Evolutionary conservation across 1,140 invertebrate genomes (phyloP), one percentile per base, ranked within the genome.

Genomic region (Drosophila gunungcola): DNA sequence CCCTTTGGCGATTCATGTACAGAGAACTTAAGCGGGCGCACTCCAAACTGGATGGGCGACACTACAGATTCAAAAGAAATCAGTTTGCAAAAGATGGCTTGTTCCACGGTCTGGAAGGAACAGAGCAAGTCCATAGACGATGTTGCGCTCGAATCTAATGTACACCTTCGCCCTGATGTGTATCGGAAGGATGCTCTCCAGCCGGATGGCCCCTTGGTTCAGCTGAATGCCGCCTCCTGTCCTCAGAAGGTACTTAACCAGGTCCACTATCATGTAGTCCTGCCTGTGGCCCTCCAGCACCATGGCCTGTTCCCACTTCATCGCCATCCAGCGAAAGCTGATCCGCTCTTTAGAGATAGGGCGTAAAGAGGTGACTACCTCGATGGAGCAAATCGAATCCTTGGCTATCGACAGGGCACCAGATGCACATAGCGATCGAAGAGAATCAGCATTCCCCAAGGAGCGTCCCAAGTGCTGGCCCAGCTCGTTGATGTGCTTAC

Each of bases 171-270:
- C 45, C 82, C 83, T 82, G 0, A 49, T 82, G 1, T 83, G 57
- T 2, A 65, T 32, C 2, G 79, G 68, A 0, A 86, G 61, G 1
- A 88, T 43, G n/a, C 83, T 88, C 82, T 83, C 82, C 21, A 86
- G 6, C 16, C 88, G 79, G 21, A 72, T 79, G 39, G 83, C 73
- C 6, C 68, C 52, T 1, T 52, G 51, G 12, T 64, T 61, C 4
- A 88, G 32, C 0, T 57, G 13, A 21, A 21, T 21, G 0, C 36
- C n/a, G 0, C 10, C 11, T 36, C 52, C 57, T 1, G 39, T 36
- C 29, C 60, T 78, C 12, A 56, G 60, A 29, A 86, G 13, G 10
- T 78, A 39, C 1, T 78, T 56, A 0, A 85, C 53, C 6, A 76
- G 36, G 6, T 58, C 36, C 6, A 82, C 25, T 6, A 85, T 25